Evolutionary conservation across 2,797 vertebrate species (phyloP), one percentile per base, ranked within the genome.

Genomic region (Bufotes viridis): DNA sequence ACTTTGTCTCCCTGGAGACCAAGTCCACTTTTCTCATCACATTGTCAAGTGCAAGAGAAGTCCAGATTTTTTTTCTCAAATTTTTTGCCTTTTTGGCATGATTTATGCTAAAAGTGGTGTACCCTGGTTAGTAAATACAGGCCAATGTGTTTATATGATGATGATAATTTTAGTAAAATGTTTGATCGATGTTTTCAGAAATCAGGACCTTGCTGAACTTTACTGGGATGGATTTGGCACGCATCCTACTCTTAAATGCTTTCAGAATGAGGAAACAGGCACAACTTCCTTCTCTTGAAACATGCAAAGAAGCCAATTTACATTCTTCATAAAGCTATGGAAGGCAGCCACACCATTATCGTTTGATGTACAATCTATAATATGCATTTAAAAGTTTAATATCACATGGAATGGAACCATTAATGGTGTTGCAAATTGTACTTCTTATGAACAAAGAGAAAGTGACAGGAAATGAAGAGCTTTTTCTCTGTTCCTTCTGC

Each of bases 381-480:
- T 84, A 70, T 57, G 49, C 58, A 63, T 85, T 81, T 26, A 60
- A 87, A 74, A 79, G 9, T 87, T 81, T 72, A 87, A 81, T 67
- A 87, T 80, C 74, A 70, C 74, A 49, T 84, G 53, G 78, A 84
- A 49, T 20, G 55, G 57, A 70, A 72, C 24, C 75, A 84, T 84
- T 80, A 57, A 69, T 79, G 76, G 78, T 49, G 63, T 82, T 49
- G 76, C 84, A 82, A 81, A 85, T 82, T 29, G 22, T 65, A 53
- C 22, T 85, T 76, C 74, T 14, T 57, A 82, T 82, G 70, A 89
- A 82, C 84, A 86, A 86, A 78, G 70, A 57, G 60, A 89, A 86
- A 58, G 88, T 86, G 82, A 89, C 88, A 82, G 88, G 88, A 89
- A 89, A 89, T 82, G 67, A 51, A 82, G 74, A 60, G 61, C 42